Conservation (phyloP, 2,888 invertebrate species). For the Acanthopleura granulata region DNA sequence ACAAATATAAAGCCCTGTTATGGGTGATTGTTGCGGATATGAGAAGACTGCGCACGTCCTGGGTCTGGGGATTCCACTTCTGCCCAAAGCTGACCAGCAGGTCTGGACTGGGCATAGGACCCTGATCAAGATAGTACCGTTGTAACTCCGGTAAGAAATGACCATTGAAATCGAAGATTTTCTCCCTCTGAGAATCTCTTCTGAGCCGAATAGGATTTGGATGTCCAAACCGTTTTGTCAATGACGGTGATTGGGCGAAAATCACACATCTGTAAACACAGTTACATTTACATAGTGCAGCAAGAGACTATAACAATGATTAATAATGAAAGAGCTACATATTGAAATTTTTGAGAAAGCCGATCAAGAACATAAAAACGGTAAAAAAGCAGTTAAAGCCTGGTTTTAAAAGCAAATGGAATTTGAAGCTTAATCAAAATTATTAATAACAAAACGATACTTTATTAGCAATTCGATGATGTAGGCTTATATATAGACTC, state of each 20-base stretch:
- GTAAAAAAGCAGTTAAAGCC: background rate
- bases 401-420: background rate
- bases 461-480: too few species aligned
- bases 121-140: conserved; percentile 29
- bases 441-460: too few species aligned
- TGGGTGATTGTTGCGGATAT: conserved; percentile 43
- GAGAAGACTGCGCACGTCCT: conserved; percentile 36
- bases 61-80: conserved; percentile 33
- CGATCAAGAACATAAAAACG: background rate
- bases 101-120: conserved; percentile 39
- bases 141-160: conserved; percentile 40
- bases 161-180: conserved; percentile 41
- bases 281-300: background rate
- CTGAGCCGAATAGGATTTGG: conserved; percentile 37
- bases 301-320: background rate
- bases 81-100: conserved; percentile 52
- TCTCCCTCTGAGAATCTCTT: conserved; percentile 29
- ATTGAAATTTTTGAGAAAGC: too few species aligned
- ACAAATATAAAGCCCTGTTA: conserved; percentile 32
- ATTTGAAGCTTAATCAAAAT: too few species aligned
- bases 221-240: conserved; percentile 23
- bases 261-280: conserved; percentile 42
- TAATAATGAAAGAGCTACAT: too few species aligned
- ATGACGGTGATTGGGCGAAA: conserved; percentile 36
- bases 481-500: too few species aligned